Base-by-base conservation (phyloP, 2,888 invertebrate species). In the Leptarthrus brevirostris region DNA sequence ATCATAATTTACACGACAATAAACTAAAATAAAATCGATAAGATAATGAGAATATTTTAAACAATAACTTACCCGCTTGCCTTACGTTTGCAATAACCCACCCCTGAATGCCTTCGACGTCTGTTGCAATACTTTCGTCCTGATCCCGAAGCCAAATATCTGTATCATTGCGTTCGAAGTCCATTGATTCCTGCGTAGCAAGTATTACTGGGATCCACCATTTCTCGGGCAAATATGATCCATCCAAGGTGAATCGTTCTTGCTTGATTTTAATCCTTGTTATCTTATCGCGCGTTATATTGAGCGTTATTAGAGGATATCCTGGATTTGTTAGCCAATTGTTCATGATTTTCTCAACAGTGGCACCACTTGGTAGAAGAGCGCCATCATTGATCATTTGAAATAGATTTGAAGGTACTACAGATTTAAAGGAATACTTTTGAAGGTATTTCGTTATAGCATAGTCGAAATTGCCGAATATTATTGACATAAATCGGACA, bases 141-240 rank as follows among this genome's bases (percentile, higher is more conserved):
- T 30, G 8, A 61, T 69, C 58, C 6, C 36, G 8, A 2, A 74
- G 5, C 74, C 74, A 74, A 2, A 16, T n/a, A 2, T n/a, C n/a
- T 3, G 49, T 12, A 12, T 49, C 14, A 0, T 26, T 3, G 2
- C 24, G n/a, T 12, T 74, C 22, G 47, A 74, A 74, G 26, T 58
- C n/a, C 8, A 49, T 56, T 6, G 24, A 12, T 1, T 53, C 36
- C 12, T 74, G 36, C 8, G 16, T 52, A 10, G 70, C 20, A 1
- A 74, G 16, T 2, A 58, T 74, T 6, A 74, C 49, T 26, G 74
- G 74, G 12, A 74, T 74, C 70, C 70, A 74, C 74, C 74, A 74
- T 58, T 58, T 58, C 12, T 70, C 58, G 5, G 69, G 34, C 2
- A 10, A 26, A 3, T 34, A 52, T 24, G 47, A 30, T 34, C 16